A percentile compares a stretch with the other conserved stretches of the same genome.
phyloP scores from a whole-genome alignment of 2,113 vertebrate genomes.

The Macaca nemestrina region DNA sequence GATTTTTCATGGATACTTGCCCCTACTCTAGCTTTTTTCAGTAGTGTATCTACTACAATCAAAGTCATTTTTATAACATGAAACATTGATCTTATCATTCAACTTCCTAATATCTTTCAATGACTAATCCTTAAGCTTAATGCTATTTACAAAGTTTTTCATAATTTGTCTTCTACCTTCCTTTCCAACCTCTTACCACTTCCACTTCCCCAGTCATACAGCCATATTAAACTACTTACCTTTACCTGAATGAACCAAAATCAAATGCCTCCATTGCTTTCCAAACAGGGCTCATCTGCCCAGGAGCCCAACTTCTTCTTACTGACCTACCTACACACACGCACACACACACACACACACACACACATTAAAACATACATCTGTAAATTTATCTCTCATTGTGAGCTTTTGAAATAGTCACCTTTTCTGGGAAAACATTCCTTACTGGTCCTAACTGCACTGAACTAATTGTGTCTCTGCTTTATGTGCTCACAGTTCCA shows the following conservation, averaged over 20 bases:
- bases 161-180: neutral
- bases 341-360: neutral
- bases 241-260: neutral
- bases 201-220: neutral
- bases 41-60: neutral
- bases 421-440: neutral
- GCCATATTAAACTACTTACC: neutral
- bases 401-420: neutral
- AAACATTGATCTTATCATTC: neutral
- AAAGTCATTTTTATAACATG: neutral
- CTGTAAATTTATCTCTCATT: neutral
- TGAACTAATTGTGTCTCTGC: neutral
- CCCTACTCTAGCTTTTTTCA: neutral
- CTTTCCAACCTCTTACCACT: neutral
- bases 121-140: neutral
- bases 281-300: neutral
- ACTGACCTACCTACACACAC: neutral
- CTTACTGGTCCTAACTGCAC: too few relatives aligned
- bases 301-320: neutral
- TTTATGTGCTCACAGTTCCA: neutral
- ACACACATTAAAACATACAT: neutral
- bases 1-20: neutral
- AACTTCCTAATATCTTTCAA: neutral
- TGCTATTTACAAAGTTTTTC: neutral
- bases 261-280: neutral